phyloP scores from a whole-genome alignment of 2,888 invertebrate species.

The Callyntrura sp. region DNA sequence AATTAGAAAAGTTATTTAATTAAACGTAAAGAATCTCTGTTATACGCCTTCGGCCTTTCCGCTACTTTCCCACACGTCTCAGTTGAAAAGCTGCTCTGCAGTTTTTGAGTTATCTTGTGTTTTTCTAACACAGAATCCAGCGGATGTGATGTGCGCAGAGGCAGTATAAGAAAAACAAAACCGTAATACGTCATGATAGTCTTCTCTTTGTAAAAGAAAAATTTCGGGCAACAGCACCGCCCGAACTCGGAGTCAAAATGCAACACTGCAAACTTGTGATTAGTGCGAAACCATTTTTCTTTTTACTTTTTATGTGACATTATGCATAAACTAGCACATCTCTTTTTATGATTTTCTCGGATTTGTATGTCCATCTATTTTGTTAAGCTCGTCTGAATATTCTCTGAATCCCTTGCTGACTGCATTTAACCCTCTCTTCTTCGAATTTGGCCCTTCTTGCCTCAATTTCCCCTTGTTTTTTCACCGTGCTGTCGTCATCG shows the following conservation, averaged over 20 bases:
- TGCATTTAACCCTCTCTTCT: too few relatives aligned
- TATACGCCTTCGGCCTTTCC: background rate
- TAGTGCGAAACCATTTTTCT: background rate
- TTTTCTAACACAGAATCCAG: background rate
- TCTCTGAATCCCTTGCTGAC: background rate
- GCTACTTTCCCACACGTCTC: too few relatives aligned
- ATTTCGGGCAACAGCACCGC: background rate
- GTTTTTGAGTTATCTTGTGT: conserved; percentile 27
- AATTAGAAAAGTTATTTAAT: too few relatives aligned
- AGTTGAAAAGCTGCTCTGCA: too few relatives aligned
- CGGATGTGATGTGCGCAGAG: background rate
- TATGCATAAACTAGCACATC: background rate
- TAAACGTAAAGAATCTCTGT: too few relatives aligned
- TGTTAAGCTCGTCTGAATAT: background rate
- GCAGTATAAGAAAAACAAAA: background rate
- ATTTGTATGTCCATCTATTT: background rate
- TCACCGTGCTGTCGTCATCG: too few relatives aligned
- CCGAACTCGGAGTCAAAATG: background rate
- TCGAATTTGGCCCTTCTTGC: too few relatives aligned
- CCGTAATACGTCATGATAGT: background rate
- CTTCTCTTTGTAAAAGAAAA: background rate
- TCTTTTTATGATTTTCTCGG: background rate
- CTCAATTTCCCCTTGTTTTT: too few relatives aligned
- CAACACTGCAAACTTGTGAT: background rate
- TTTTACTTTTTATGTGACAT: background rate